Base-by-base conservation (phyloP, 2,113 vertebrate genomes). In the Albula goreensis region DNA sequence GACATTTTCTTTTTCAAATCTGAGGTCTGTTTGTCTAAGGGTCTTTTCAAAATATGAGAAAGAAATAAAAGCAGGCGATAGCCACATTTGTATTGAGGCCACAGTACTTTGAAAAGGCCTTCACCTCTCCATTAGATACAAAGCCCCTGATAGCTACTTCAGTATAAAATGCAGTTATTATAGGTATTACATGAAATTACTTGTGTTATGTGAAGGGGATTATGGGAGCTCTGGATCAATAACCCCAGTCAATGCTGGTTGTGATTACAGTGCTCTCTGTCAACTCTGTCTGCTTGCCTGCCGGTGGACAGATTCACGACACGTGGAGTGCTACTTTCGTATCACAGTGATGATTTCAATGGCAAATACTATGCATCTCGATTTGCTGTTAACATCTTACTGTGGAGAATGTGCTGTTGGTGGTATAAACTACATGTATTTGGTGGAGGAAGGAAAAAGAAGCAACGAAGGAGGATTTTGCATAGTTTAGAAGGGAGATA, bases 181-280 rank as follows among this genome's bases (percentile, higher is more conserved):
- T 96, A 98, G 97, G 97, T 97, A 98, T 99, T 98, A 98, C 95
- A 96, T 96, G 96, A 98, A 98, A 98, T 97, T 98, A 97, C 96
- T 95, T 95, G 94, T 96, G 97, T 98, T 97, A 95, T 97, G 96
- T 97, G 97, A 96, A 98, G 96, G 96, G 96, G 97, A 97, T 97
- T 97, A 97, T 91, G 95, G 96, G 95, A 96, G 96, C 95, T 98
- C 96, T 96, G 97, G 97, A 97, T 98, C 97, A 98, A 97, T 98
- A 98, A 97, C 96, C 96, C 95, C 96, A 95, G 96, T 96, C 97
- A 97, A 95, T 97, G 97, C 97, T 95, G 96, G 96, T 96, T 95
- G 96, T 96, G 96, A 97, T 97, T 98, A 97, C 96, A 95, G 96
- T 93, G 95, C 96, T 96, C 96, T 96, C 97, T 66, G 60, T 97